A percentile compares a stretch with the other conserved stretches of the same genome.
phyloP scores from a whole-genome alignment of 2,113 vertebrate genomes.

The Coptodon bakossiorum region DNA sequence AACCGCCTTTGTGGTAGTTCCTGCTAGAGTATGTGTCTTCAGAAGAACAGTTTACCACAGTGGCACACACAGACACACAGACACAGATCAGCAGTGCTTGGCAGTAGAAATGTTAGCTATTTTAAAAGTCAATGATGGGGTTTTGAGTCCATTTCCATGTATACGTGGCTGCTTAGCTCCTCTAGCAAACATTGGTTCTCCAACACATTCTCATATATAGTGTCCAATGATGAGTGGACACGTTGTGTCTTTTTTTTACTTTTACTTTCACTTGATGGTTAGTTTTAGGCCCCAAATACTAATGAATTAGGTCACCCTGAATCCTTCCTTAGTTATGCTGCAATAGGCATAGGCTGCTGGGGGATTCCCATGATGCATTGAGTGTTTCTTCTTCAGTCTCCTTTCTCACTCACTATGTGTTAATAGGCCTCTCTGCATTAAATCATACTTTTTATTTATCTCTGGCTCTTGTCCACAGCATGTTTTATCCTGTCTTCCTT shows the following conservation, averaged over 20 bases:
- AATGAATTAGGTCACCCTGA: not conserved
- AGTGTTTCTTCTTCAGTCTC: not conserved
- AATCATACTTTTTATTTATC: not conserved
- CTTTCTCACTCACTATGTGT: not conserved
- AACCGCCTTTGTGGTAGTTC: not conserved
- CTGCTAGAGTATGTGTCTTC: not conserved
- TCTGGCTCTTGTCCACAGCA: not conserved
- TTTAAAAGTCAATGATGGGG: not conserved
- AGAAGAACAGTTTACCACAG: not conserved
- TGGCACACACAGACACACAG: not conserved
- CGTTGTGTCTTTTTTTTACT: not conserved
- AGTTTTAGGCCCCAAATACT: not conserved
- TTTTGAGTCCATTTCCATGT: not conserved
- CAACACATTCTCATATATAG: not conserved
- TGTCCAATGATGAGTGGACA: accelerated
- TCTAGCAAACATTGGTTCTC: not conserved
- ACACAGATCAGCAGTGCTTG: not conserved
- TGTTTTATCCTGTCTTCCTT: accelerated
- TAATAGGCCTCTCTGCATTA: not conserved
- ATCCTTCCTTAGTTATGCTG: not conserved
- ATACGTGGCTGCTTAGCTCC: not conserved
- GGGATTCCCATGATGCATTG: not conserved
- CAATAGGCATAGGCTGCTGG: not conserved
- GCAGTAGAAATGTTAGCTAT: not conserved
- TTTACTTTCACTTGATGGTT: not conserved